Evolutionary conservation across 2,888 invertebrate species (phyloP).

Genomic region (Ferdinandea cuprea): DNA sequence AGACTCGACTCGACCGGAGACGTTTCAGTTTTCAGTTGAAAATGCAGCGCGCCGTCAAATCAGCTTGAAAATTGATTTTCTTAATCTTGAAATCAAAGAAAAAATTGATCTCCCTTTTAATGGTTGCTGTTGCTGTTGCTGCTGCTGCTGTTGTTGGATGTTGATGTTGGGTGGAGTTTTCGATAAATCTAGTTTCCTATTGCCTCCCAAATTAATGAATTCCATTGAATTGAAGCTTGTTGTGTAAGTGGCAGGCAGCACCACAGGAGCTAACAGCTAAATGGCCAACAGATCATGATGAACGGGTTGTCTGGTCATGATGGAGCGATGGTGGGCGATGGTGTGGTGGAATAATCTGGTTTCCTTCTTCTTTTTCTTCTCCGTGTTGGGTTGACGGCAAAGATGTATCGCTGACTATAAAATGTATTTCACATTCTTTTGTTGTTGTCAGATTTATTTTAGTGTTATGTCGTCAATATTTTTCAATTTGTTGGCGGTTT

Average conservation of each 20-base stretch:
- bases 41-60: slow-evolving; percentile 3
- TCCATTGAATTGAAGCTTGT: slow-evolving; percentile 28
- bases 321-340: neutral
- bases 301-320: slow-evolving; percentile 33
- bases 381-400: slow-evolving; percentile 7
- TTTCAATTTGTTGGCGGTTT: slow-evolving; percentile 26
- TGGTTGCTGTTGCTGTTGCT: neutral
- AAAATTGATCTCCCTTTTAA: slow-evolving; percentile 6
- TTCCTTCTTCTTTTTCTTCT: too few relatives aligned
- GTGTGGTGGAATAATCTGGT: slow-evolving; percentile 27
- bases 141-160: neutral
- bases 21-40: slow-evolving; percentile 27
- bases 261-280: slow-evolving; percentile 45
- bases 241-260: slow-evolving; percentile 50
- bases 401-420: slow-evolving; percentile 37
- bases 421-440: slow-evolving; percentile 30
- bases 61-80: slow-evolving; percentile 11
- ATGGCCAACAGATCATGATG: slow-evolving; percentile 17
- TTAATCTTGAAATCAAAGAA: slow-evolving; percentile 21
- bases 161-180: neutral
- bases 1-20: slow-evolving; percentile 7
- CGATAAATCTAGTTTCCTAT: slow-evolving; percentile 47
- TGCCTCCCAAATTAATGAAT: slow-evolving; percentile 35
- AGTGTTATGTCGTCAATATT: slow-evolving; percentile 22
- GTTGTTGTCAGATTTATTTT: slow-evolving; percentile 38